Evolutionary conservation across 1,140 invertebrate genomes (phyloP).

Genomic region (Drosophila malerkotliana): DNA sequence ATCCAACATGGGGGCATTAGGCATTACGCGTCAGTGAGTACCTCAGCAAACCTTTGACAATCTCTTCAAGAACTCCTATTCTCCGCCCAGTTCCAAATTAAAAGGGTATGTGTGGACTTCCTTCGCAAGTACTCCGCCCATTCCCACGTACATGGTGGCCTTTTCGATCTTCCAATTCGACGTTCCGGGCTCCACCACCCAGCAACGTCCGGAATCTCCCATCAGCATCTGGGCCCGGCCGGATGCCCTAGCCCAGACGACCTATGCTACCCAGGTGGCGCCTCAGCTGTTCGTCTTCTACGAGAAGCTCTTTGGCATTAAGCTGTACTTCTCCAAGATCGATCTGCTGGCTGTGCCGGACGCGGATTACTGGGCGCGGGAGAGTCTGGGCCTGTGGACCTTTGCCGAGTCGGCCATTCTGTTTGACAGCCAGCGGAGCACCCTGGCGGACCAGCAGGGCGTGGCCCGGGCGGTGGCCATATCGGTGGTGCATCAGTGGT

Average conservation of each 20-base stretch:
- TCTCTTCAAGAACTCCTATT: too few species aligned
- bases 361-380: background rate
- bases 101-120: constrained; percentile 9
- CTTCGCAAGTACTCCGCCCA: constrained; percentile 1
- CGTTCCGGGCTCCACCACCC: background rate
- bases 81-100: background rate
- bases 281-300: constrained; percentile 5
- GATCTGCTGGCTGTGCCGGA: constrained; percentile 4
- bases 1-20: constrained; percentile 7
- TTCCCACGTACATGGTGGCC: constrained; percentile 14
- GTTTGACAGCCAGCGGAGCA: constrained; percentile 3
- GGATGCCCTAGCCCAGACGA: constrained; percentile 2
- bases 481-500: constrained; percentile 11
- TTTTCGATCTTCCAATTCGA: constrained; percentile 7
- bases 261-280: constrained; percentile 4
- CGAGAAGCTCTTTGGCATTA: constrained; percentile 1
- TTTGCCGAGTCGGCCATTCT: constrained; percentile 3
- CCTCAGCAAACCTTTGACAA: too few species aligned
- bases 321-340: background rate
- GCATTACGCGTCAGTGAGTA: constrained; percentile 13
- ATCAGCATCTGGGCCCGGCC: constrained; percentile 13
- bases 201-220: background rate
- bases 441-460: constrained; percentile 11
- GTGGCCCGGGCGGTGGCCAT: constrained; percentile 11
- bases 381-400: background rate